These are phyloP conservation scores for Balaenoptera acutorostrata DNA, from an alignment of 2,113 vertebrate genomes.

Conservation along the genomic window DNA sequence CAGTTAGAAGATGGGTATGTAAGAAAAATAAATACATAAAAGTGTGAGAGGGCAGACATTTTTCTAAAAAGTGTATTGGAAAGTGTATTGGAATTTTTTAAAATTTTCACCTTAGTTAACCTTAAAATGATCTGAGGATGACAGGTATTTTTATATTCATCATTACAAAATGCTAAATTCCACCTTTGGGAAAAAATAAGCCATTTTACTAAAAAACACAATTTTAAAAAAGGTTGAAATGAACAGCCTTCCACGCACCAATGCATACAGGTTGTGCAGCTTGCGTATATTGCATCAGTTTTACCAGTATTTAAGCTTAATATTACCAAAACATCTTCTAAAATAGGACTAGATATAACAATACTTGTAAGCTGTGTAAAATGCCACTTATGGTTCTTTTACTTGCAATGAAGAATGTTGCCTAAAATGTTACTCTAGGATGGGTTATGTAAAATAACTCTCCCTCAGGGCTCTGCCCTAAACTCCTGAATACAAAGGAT, in stretches of 20 bases:
- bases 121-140: constrained; percentile 79
- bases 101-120: constrained; percentile 77
- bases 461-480: constrained; percentile 92
- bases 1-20: constrained; percentile 74
- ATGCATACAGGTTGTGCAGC: constrained; percentile 77
- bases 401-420: constrained; percentile 86
- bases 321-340: constrained; percentile 70
- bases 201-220: constrained; percentile 84
- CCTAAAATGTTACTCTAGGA: constrained; percentile 84
- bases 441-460: constrained; percentile 77
- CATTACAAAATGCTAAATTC: constrained; percentile 83
- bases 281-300: constrained; percentile 71
- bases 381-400: constrained; percentile 78
- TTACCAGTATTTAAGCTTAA: constrained; percentile 76
- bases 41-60: constrained; percentile 80
- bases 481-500: constrained; percentile 92
- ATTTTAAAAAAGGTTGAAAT: constrained; percentile 81
- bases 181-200: constrained; percentile 84
- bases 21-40: constrained; percentile 72
- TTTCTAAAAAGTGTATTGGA: constrained; percentile 76
- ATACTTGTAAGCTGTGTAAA: constrained; percentile 72
- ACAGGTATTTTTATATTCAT: constrained; percentile 83
- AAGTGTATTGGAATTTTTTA: constrained; percentile 68
- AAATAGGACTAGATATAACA: constrained; percentile 75
- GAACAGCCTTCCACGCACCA: constrained; percentile 76